Conservation (phyloP, 2,797 vertebrate species). For the Merluccius polli region DNA sequence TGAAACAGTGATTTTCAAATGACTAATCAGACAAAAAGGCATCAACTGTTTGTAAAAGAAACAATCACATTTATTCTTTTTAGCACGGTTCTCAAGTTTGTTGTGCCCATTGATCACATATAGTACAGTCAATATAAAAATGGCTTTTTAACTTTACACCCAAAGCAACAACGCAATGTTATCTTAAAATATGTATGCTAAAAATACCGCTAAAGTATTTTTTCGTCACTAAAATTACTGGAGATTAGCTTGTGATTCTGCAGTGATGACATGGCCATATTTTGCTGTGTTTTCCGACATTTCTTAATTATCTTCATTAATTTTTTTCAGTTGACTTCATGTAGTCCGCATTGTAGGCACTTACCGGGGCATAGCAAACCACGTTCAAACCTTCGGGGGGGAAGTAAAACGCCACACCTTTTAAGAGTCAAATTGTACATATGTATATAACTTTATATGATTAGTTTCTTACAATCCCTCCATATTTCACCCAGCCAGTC, state of each 20-base stretch:
- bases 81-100: conserved; percentile 73
- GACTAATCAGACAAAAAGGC: conserved; percentile 43
- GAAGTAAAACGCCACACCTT: conserved; percentile 50
- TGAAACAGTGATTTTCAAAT: neutral
- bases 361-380: conserved; percentile 72
- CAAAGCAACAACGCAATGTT: conserved; percentile 79
- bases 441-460: conserved; percentile 40
- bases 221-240: conserved; percentile 66
- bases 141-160: conserved; percentile 82
- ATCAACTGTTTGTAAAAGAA: conserved; percentile 71
- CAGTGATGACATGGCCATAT: conserved; percentile 62
- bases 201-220: conserved; percentile 78
- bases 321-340: conserved; percentile 52
- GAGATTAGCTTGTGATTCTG: conserved; percentile 71
- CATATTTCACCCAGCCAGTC: conserved; percentile 43
- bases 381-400: conserved; percentile 32
- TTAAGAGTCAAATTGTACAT: conserved; percentile 22
- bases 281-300: conserved; percentile 43
- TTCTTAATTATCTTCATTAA: conserved; percentile 50
- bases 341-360: conserved; percentile 77
- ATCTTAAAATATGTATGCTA: conserved; percentile 77
- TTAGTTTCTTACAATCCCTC: conserved; percentile 30
- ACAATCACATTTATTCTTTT: conserved; percentile 78
- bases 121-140: conserved; percentile 83
- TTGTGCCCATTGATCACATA: conserved; percentile 79